Evolutionary conservation across 2,113 vertebrate species (phyloP).

Genomic region (Otolemur garnettii): DNA sequence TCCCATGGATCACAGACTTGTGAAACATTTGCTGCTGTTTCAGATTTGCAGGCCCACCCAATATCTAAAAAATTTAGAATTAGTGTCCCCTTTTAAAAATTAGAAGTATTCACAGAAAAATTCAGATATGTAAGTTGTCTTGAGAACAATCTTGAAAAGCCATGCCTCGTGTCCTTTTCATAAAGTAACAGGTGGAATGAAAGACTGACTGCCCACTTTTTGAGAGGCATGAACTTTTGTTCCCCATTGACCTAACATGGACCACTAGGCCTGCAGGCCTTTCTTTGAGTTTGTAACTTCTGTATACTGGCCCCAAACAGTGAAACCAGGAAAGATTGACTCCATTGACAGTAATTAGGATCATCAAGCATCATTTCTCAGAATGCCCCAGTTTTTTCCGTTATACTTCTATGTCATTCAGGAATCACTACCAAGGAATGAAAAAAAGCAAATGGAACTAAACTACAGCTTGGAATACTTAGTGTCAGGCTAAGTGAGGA

Average conservation of each 20-base stretch:
- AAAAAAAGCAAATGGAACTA: conserved; percentile 26
- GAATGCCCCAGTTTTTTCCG: not conserved
- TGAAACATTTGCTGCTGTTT: not conserved
- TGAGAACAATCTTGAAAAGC: not conserved
- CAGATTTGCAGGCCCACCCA: not conserved
- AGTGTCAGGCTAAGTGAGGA: not conserved
- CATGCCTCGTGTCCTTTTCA: not conserved
- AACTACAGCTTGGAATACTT: conserved; percentile 4
- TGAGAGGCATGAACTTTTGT: not conserved
- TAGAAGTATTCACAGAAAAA: not conserved
- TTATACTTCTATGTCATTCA: not conserved
- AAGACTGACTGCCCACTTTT: not conserved
- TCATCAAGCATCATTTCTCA: not conserved
- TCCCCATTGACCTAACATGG: not conserved
- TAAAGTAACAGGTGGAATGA: not conserved
- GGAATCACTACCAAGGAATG: not conserved
- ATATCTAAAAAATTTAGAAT: not conserved
- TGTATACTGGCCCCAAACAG: not conserved
- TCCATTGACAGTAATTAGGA: not conserved
- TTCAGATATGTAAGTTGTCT: not conserved
- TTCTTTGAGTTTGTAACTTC: not conserved
- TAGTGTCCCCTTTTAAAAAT: not conserved
- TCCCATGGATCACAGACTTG: not conserved
- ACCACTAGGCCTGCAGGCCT: not conserved
- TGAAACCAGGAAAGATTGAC: not conserved